Evolutionary conservation across 2,888 invertebrate genomes (phyloP), one percentile per base, ranked within the genome.

Genomic region (Chesias legatella): DNA sequence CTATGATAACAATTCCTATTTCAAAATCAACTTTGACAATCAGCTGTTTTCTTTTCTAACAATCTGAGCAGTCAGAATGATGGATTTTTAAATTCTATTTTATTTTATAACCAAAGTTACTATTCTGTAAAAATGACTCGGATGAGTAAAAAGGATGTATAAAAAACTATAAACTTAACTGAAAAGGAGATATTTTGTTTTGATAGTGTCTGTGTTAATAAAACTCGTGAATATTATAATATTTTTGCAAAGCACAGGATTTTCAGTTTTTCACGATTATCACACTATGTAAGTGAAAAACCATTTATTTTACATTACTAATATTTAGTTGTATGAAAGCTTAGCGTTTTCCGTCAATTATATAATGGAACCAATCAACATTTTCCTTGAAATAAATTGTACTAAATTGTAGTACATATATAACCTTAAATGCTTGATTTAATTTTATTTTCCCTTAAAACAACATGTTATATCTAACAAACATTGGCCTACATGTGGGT

Each of bases 1-100:
- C n/a, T n/a, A 3, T 5, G 13, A 17, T 5, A 2, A 17, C 13
- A 5, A 17, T 17, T 17, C 13, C 10, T 33, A 32, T 25, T 37
- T 21, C 8, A 7, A 35, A 28, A 20, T 29, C 43, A 5, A 17
- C 13, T 3, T 17, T 17, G 13, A 17, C 13, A 17, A 34, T 48
- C 62, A 63, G 60, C 57, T 65, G 60, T 53, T 52, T 57, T 40
- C 9, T 17, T 17, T 17, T 17, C 13, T 17, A n/a, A n/a, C 13
- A 2, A 17, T 17, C 13, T n/a, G n/a, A n/a, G n/a, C 21, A 29
- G 13, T 25, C 48, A 54, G 48, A 53, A 31, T 40, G 43, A 55
- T 59, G 47, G 33, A 51, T 58, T 52, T 51, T 51, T 48, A 20
- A 29, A 38, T 25, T 48, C 33, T 24, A 33, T 33, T 43, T 39